Evolutionary conservation across 2,797 vertebrate genomes (phyloP).

Genomic region (Petrocephalus schoutedeni): DNA sequence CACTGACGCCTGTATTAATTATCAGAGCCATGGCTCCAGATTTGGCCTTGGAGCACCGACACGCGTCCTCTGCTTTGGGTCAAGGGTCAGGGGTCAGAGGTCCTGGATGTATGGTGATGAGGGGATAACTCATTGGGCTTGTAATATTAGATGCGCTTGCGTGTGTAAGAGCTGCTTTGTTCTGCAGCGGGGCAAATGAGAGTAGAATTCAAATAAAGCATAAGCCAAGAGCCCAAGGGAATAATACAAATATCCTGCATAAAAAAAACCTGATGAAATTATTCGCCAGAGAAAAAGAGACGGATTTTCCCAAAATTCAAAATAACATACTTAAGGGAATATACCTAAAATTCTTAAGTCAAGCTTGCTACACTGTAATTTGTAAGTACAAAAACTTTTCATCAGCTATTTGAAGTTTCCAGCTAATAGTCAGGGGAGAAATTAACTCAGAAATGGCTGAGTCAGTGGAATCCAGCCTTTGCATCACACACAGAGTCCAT

Average conservation of each 20-base stretch:
- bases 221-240: neutral
- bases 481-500: neutral
- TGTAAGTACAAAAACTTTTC: constrained; percentile 7
- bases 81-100: neutral
- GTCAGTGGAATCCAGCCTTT: neutral
- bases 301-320: neutral
- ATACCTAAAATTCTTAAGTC: neutral
- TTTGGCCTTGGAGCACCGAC: neutral
- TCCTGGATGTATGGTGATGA: neutral
- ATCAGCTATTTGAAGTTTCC: neutral
- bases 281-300: neutral
- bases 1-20: constrained; percentile 65
- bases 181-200: neutral
- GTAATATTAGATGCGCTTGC: neutral
- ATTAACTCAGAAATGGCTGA: constrained; percentile 7
- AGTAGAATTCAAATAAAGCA: neutral
- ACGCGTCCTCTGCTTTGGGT: neutral
- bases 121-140: neutral
- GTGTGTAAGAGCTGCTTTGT: neutral
- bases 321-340: neutral
- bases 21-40: constrained; percentile 29
- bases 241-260: neutral
- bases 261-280: neutral
- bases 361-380: neutral
- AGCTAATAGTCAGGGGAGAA: neutral